These are phyloP conservation scores for Clamator glandarius DNA, from an alignment of 2,797 vertebrate species.

Conservation along the genomic window DNA sequence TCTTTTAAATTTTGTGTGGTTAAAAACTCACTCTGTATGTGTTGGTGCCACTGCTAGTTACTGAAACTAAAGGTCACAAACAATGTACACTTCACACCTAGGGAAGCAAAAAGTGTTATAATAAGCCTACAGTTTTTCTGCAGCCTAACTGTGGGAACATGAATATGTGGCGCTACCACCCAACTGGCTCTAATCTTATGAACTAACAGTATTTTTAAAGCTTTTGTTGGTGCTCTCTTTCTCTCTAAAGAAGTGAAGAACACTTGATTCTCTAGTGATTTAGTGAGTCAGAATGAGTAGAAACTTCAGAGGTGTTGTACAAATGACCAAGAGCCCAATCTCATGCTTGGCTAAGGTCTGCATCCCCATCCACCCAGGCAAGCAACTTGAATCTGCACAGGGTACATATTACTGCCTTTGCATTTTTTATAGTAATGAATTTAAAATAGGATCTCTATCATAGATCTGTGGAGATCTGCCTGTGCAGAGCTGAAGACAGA, in stretches of 20 bases:
- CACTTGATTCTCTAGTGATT: background rate
- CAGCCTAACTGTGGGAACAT: background rate
- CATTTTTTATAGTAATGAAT: background rate
- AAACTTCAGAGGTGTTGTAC: background rate
- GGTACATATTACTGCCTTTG: background rate
- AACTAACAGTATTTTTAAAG: background rate
- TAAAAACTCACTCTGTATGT: background rate
- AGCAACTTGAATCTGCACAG: background rate
- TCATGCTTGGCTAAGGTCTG: fast-evolving
- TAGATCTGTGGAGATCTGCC: background rate
- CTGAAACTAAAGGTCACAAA: background rate
- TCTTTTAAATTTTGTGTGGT: background rate
- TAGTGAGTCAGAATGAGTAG: background rate
- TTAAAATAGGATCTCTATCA: background rate
- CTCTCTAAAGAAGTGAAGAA: background rate
- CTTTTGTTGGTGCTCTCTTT: background rate
- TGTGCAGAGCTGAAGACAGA: background rate
- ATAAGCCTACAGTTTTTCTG: background rate
- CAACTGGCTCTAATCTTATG: fast-evolving
- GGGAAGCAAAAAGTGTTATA: background rate
- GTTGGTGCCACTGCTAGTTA: background rate
- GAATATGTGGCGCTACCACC: background rate
- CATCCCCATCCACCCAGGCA: background rate
- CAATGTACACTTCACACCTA: fast-evolving
- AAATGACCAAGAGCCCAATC: background rate